Conservation (phyloP, 2,113 vertebrate species). For the Herpailurus yagouaroundi region DNA sequence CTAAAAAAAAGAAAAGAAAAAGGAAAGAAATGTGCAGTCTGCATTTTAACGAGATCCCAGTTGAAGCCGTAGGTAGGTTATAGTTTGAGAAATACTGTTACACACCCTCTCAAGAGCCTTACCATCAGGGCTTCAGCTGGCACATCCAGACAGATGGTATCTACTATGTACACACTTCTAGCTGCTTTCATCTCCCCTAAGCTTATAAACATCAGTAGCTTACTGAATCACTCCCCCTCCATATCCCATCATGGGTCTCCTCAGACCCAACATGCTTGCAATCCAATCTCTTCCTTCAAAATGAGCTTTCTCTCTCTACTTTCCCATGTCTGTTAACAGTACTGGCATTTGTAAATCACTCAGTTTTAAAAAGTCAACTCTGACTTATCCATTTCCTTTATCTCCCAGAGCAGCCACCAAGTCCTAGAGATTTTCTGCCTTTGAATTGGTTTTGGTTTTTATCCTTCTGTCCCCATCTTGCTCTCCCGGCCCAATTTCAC, state of each 20-base stretch:
- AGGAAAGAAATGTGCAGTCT: background rate
- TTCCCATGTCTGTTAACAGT: background rate
- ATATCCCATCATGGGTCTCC: background rate
- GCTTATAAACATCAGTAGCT: background rate
- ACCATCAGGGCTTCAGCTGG: background rate
- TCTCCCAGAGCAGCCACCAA: background rate
- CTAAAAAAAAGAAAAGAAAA: too few relatives aligned
- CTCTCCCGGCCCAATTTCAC: background rate
- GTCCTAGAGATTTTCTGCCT: background rate
- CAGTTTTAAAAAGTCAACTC: background rate
- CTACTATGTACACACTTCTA: background rate
- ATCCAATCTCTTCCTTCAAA: background rate
- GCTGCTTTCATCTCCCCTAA: background rate
- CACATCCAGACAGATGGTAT: background rate
- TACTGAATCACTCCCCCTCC: background rate
- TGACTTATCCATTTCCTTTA: background rate
- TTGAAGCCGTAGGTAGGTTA: background rate
- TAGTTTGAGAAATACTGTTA: background rate
- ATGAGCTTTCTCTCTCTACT: background rate
- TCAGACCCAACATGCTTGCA: background rate
- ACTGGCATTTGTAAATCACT: background rate
- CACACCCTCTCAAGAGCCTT: background rate
- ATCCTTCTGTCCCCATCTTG: background rate
- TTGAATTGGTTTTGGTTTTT: constrained; percentile 35
- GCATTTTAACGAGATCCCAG: background rate